Conservation (phyloP, 2,797 vertebrate genomes). For the Threskiornis aethiopicus region DNA sequence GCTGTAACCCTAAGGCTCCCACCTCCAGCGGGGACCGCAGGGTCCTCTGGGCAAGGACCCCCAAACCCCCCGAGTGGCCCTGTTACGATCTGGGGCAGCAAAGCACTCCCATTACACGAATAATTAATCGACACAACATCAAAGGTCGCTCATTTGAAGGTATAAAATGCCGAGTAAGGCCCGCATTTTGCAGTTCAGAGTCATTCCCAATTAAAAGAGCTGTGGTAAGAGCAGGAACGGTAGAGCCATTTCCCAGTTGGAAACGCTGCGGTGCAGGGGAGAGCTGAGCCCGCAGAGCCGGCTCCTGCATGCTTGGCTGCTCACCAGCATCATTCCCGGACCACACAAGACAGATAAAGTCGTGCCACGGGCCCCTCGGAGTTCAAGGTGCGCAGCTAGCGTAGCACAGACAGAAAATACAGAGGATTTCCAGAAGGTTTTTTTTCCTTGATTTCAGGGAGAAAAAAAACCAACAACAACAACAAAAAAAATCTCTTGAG, state of each 20-base stretch:
- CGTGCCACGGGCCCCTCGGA: accelerated
- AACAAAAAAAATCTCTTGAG: background rate
- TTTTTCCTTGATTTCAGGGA: background rate
- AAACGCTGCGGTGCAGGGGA: accelerated
- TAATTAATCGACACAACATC: background rate
- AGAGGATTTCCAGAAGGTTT: background rate
- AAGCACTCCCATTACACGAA: background rate
- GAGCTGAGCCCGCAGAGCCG: background rate
- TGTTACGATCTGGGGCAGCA: background rate
- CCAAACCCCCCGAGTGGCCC: background rate
- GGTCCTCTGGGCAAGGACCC: background rate
- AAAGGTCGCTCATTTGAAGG: background rate
- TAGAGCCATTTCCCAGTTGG: background rate
- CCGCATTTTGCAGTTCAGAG: background rate
- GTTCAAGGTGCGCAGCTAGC: background rate
- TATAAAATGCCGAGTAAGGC: background rate
- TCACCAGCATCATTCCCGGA: background rate
- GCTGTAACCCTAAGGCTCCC: background rate
- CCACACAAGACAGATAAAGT: background rate
- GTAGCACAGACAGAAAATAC: background rate
- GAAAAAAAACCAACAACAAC: no score
- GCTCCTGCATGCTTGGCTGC: background rate
- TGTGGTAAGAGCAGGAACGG: background rate
- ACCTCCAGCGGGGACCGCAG: accelerated
- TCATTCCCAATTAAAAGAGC: background rate